Evolutionary conservation across 2,113 vertebrate genomes (phyloP).

Genomic region (Nasalis larvatus): DNA sequence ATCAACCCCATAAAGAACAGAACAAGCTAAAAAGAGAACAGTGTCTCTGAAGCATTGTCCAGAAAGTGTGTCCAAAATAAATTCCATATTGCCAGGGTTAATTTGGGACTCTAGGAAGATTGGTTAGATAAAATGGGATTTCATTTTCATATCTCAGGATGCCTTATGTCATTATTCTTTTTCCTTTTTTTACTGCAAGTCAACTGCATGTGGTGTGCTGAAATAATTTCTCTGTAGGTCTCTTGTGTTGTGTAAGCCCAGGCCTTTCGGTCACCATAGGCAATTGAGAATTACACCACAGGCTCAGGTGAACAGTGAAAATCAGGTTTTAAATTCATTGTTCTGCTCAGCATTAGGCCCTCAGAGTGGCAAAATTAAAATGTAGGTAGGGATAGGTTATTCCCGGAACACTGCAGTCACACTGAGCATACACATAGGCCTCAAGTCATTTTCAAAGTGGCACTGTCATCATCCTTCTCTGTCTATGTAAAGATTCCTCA

Average conservation of each 20-base stretch:
- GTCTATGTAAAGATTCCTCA: background rate
- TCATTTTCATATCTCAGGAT: background rate
- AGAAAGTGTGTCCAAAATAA: background rate
- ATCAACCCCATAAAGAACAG: conserved; percentile 4
- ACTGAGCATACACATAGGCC: background rate
- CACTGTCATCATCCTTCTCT: background rate
- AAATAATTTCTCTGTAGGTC: background rate
- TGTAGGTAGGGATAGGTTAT: background rate
- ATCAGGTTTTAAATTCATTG: background rate
- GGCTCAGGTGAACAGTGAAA: background rate
- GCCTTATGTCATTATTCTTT: background rate
- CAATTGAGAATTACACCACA: background rate
- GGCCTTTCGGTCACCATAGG: background rate
- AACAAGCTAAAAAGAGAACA: conserved; percentile 10
- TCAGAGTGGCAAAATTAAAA: background rate
- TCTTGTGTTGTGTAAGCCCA: background rate
- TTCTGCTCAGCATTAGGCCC: background rate
- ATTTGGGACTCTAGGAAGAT: background rate
- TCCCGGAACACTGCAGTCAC: background rate
- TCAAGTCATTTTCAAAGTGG: background rate
- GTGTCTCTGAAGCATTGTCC: background rate
- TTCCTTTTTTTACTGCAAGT: background rate
- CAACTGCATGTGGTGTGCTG: background rate
- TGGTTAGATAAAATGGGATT: background rate
- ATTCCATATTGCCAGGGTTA: background rate